Base-by-base conservation (phyloP, 2,113 vertebrate species). In the Peucedramus taeniatus region DNA sequence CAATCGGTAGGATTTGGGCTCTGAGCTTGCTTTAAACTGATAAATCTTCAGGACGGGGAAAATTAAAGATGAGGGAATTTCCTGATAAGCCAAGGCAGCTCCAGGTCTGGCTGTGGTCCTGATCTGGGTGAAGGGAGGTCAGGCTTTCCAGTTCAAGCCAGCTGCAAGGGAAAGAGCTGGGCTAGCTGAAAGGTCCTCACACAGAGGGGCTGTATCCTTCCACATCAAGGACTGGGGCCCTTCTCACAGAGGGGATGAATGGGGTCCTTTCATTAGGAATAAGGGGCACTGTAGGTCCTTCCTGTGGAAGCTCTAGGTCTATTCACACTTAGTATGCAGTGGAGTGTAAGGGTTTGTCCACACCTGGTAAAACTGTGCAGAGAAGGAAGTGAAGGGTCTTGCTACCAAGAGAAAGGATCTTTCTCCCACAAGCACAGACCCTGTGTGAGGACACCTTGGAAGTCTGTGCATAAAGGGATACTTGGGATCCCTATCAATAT, bases 41-140 rank as follows among this genome's bases (percentile, higher is more conserved):
- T 95, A 95, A 93, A 90, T 95, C 94, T 94, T 95, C 6, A 8
- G 86, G 60, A 61, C 26, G 13, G 91, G 35, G 89, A 95, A 95
- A 96, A 96, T 96, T 96, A 96, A 97, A 95, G 72, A 93, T 90
- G 75, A 94, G 87, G 87, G 87, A 94, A 95, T 96, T 93, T 94
- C 57, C 92, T 15, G 9, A 79, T 94, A 94, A 93, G 92, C 96
- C 66, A 70, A 89, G 87, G 91, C 88, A 93, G 71, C 59, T 75
- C 69, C 65, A 35, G 87, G 70, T 72, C 86, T 65, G 65, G 70
- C 75, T 69, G 68, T 44, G 75, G 78, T 92, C 40, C 79, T 80
- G 84, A 56, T 44, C 37, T 50, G 94, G 85, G 82, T 92, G 83
- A 96, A 39, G 19, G 71, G 83, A 96, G 80, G 76, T 77, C 91